Percentiles rank a stretch among this genome's conserved stretches.
These are phyloP conservation scores for Oenanthe melanoleuca DNA, from an alignment of 2,113 vertebrate species.

Conservation along the genomic window DNA sequence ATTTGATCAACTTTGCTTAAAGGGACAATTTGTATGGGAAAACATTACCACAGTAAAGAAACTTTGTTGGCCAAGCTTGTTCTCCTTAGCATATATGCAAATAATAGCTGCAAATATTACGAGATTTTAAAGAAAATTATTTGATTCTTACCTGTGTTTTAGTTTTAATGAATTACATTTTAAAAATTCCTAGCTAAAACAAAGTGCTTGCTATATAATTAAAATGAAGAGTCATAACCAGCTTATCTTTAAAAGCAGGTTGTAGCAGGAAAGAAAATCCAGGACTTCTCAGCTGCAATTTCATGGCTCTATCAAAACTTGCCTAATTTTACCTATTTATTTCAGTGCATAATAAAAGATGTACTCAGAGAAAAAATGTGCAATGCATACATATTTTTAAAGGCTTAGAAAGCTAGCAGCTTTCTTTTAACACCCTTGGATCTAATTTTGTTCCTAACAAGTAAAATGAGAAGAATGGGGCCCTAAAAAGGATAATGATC, in stretches of 20 bases:
- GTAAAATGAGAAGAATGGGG: neutral
- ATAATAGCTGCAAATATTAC: neutral
- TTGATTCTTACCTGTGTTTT: constrained; percentile 3
- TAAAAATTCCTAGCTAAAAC: constrained; percentile 8
- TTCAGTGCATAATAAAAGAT: neutral
- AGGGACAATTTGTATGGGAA: neutral
- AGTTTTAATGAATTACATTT: constrained; percentile 12
- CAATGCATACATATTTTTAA: neutral
- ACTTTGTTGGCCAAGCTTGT: neutral
- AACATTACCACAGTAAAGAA: neutral
- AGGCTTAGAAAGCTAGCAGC: neutral
- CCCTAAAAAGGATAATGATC: neutral
- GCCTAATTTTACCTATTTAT: constrained; percentile 24
- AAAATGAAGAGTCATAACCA: constrained; percentile 43
- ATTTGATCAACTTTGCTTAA: neutral
- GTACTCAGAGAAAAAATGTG: neutral
- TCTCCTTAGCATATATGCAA: constrained; percentile 21
- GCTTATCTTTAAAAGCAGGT: constrained; percentile 34
- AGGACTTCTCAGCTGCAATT: constrained; percentile 5
- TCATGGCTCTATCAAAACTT: constrained; percentile 9
- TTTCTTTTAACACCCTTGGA: constrained; percentile 10
- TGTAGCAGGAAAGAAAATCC: constrained; percentile 37
- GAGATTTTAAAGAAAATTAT: neutral
- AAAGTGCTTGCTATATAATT: constrained; percentile 31
- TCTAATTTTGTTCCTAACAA: constrained; percentile 14